Conservation (phyloP, 2,888 invertebrate genomes). For the Lepidonotus clava region DNA sequence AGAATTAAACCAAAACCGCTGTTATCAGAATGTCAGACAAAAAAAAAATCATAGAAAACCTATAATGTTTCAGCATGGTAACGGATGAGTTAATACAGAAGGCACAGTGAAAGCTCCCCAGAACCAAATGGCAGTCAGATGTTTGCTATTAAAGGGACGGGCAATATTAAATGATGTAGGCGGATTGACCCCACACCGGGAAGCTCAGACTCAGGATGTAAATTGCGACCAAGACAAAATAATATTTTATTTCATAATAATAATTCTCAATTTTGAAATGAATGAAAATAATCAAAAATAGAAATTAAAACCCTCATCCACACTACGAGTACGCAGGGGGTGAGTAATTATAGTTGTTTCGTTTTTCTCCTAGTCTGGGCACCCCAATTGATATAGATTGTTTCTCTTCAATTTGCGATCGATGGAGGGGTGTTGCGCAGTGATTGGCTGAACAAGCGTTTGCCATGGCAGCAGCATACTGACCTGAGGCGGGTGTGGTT, state of each 20-base stretch:
- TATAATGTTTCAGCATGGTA: not conserved
- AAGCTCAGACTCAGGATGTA: conserved; percentile 18
- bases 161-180: conserved; percentile 16
- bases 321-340: not conserved
- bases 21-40: not conserved
- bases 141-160: conserved; percentile 25
- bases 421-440: conserved; percentile 15
- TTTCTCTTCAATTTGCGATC: not conserved
- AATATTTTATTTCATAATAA: not conserved
- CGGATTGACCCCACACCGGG: conserved; percentile 11
- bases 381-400: not conserved
- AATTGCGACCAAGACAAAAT: conserved; percentile 18
- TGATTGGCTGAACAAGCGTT: conserved; percentile 52
- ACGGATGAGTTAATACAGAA: conserved; percentile 7
- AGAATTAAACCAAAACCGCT: not conserved
- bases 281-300: not conserved
- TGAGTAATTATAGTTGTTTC: not conserved
- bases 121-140: conserved; percentile 22
- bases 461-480: conserved; percentile 61
- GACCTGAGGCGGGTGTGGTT: conserved; percentile 86
- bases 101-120: conserved; percentile 27
- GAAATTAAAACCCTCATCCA: not conserved
- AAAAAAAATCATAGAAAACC: not conserved
- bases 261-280: not conserved
- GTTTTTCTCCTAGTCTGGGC: not conserved